phyloP scores from a whole-genome alignment of 2,797 vertebrate species.

The Siniperca undulata region DNA sequence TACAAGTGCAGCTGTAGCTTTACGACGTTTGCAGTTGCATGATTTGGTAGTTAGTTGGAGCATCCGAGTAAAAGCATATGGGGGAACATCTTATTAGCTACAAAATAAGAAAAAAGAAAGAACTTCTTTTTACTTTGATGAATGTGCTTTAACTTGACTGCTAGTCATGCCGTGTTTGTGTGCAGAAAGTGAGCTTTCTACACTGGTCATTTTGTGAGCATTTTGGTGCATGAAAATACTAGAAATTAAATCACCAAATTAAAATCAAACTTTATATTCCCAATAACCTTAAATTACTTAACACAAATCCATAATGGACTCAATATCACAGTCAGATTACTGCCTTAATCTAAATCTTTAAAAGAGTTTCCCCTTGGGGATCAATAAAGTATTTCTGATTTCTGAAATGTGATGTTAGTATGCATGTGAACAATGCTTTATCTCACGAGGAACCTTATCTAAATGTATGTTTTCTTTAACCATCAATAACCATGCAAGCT shows the following conservation, averaged over 20 bases:
- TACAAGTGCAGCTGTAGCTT: neutral
- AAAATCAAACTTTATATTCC: neutral
- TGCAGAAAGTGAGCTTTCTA: neutral
- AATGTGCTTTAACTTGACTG: neutral
- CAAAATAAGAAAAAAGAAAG: neutral
- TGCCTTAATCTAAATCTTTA: neutral
- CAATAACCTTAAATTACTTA: neutral
- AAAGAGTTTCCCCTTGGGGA: too few species aligned
- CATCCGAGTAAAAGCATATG: too few species aligned
- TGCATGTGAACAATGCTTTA: neutral
- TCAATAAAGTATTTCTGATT: too few species aligned
- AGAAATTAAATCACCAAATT: neutral
- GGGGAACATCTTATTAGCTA: neutral
- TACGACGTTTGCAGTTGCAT: too few species aligned
- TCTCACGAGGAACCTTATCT: neutral
- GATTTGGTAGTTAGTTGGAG: too few species aligned
- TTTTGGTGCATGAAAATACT: neutral
- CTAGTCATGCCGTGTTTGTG: neutral
- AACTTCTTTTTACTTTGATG: neutral
- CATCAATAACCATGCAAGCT: neutral
- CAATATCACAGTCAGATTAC: neutral
- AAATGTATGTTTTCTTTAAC: neutral
- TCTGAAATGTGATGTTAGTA: neutral
- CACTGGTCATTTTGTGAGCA: neutral
- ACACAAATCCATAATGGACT: neutral